phyloP scores from a whole-genome alignment of 2,888 invertebrate genomes.

The Melipona bicolor region DNA sequence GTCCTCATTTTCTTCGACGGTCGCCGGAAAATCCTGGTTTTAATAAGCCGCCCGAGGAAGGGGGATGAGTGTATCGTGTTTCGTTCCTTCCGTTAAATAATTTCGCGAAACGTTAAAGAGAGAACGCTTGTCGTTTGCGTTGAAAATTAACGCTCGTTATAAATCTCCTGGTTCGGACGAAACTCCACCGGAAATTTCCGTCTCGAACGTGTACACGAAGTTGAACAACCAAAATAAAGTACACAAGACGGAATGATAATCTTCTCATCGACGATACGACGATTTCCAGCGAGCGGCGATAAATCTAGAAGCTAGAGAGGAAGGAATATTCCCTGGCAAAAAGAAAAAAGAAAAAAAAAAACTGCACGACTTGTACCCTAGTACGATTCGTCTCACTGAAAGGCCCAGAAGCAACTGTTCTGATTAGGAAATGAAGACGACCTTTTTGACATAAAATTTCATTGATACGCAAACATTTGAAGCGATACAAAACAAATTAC shows the following conservation, averaged over 20 bases:
- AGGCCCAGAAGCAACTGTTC: too few species aligned
- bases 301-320: background rate
- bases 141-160: constrained; percentile 42
- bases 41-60: constrained; percentile 32
- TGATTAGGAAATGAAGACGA: too few species aligned
- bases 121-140: background rate
- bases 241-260: background rate
- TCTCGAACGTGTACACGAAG: background rate
- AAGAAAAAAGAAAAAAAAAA: too few species aligned
- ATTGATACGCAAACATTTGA: too few species aligned
- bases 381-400: too few species aligned
- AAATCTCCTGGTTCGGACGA: background rate
- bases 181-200: background rate
- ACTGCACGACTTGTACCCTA: too few species aligned
- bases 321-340: background rate
- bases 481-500: too few species aligned
- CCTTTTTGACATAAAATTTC: too few species aligned
- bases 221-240: background rate
- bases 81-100: constrained; percentile 34
- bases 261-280: background rate
- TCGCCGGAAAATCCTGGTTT: constrained; percentile 28
- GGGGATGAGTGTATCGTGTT: constrained; percentile 27
- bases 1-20: constrained; percentile 13
- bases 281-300: background rate
- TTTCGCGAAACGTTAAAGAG: constrained; percentile 31